A percentile compares a stretch with the other conserved stretches of the same genome.
Conservation (phyloP, 2,113 vertebrate genomes). For the Heterochromis multidens region DNA sequence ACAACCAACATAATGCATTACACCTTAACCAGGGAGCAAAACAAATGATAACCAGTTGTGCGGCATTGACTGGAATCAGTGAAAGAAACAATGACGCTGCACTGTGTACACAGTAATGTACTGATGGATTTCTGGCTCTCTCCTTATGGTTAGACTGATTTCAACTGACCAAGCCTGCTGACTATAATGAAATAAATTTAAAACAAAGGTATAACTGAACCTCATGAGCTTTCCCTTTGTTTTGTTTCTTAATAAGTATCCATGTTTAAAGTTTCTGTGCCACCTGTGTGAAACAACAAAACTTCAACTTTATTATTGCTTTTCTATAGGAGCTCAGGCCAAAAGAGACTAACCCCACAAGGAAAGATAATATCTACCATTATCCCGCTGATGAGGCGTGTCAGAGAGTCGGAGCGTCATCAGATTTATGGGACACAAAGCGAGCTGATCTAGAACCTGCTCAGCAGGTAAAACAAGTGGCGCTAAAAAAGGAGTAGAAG, state of each 20-base stretch:
- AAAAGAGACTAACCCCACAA: neutral
- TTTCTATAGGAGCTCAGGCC: neutral
- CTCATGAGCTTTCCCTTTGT: neutral
- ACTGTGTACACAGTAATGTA: neutral
- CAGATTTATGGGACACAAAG: neutral
- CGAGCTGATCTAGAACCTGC: conserved; percentile 1
- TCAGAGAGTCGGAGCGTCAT: neutral
- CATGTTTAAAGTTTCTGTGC: neutral
- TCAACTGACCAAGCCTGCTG: neutral
- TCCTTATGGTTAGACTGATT: neutral
- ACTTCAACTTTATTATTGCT: neutral
- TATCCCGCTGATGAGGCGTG: neutral
- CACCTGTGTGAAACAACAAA: neutral
- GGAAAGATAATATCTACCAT: neutral
- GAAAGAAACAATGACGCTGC: neutral
- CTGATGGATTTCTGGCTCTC: neutral
- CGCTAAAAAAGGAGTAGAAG: neutral
- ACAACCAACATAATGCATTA: neutral
- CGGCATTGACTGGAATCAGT: neutral
- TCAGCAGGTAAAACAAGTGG: conserved; percentile 48
- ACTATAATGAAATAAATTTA: neutral
- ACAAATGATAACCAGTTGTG: neutral
- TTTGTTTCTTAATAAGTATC: neutral
- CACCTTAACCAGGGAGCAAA: neutral
- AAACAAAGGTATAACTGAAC: neutral